Percentiles rank a stretch among this genome's conserved stretches.
Conservation (phyloP, 2,888 invertebrate species). For the Lasioglossum leucozonium region DNA sequence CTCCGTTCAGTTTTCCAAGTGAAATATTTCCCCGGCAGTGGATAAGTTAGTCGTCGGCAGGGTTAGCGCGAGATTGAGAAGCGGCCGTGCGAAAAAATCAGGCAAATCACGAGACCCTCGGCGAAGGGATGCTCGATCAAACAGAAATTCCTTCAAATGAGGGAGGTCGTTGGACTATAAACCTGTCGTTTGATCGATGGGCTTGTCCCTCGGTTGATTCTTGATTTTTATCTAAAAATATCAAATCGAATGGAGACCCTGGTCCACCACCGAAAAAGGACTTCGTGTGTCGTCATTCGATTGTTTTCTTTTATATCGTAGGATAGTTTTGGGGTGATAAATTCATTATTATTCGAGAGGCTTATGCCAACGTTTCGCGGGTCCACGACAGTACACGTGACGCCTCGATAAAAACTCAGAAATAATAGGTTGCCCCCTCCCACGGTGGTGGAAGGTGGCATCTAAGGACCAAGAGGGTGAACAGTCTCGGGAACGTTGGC, state of each 20-base stretch:
- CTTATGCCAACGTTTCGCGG: conserved; percentile 6
- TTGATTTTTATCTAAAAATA: conserved; percentile 17
- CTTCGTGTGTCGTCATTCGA: background rate
- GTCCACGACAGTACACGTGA: conserved; percentile 67
- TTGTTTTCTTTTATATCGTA: background rate
- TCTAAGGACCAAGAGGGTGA: conserved; percentile 58
- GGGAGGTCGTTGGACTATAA: conserved; percentile 71
- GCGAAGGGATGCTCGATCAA: conserved; percentile 75
- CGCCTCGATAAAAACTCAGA: conserved; percentile 71
- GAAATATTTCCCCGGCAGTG: conserved; percentile 45
- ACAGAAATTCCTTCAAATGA: conserved; percentile 73
- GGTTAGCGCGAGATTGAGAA: conserved; percentile 65
- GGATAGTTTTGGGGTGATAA: background rate
- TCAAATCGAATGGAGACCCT: background rate
- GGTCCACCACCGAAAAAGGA: background rate
- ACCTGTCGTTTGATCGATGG: conserved; percentile 62
- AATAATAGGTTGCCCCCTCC: conserved; percentile 75
- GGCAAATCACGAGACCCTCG: conserved; percentile 76
- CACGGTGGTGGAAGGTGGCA: conserved; percentile 37
- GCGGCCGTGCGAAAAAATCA: conserved; percentile 77
- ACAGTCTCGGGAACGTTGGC: conserved; percentile 53
- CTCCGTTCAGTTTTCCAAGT: conserved; percentile 43
- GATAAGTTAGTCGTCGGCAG: conserved; percentile 49
- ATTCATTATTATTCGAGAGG: background rate
- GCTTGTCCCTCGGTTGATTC: background rate